Base-by-base conservation (phyloP, 2,797 vertebrate genomes). In the Crocodylus rhombifer region DNA sequence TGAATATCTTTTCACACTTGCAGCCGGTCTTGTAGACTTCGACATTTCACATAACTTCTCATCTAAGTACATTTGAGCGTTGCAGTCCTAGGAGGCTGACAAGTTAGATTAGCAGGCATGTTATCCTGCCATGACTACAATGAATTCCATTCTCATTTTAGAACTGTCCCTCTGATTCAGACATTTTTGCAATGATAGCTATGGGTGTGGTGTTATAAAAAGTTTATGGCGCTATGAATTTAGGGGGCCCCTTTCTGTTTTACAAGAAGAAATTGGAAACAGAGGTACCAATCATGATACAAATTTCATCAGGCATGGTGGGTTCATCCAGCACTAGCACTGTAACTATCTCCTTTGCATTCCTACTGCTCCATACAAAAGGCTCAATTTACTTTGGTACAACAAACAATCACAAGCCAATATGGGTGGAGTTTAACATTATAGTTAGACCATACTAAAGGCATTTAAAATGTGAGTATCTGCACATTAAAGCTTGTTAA, bases 141-240 rank as follows among this genome's bases (percentile, higher is more conserved):
- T 60, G 94, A 91, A 95, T 95, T 91, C 90, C 2, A 3, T 92
- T 95, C 87, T 89, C 13, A 1, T 84, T 94, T 96, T 77, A 92
- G 42, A 94, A 90, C 2, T 77, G 65, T 86, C 36, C 15, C 63
- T 94, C 82, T 93, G 80, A 92, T 84, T 23, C 77, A 87, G 55
- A 58, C 36, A 60, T 92, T 92, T 94, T 92, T 91, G 25, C 51
- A 88, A 23, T 25, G 78, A 90, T 79, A 92, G 9, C 30, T 61
- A n/a, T 82, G 79, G 79, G 57, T 5, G 6, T 89, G 62, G 18
- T 88, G 57, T 62, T 92, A 82, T 33, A 91, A 63, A 33, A 83
- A 3, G 1, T 63, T 95, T 89, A 77, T 82, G 2, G 36, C 2
- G 26, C 58, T 82, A 9, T 65, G 56, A 90, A 57, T 57, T 36